Base-by-base conservation (phyloP, 2,797 vertebrate species). In the Paratrypauchen microcephalus region DNA sequence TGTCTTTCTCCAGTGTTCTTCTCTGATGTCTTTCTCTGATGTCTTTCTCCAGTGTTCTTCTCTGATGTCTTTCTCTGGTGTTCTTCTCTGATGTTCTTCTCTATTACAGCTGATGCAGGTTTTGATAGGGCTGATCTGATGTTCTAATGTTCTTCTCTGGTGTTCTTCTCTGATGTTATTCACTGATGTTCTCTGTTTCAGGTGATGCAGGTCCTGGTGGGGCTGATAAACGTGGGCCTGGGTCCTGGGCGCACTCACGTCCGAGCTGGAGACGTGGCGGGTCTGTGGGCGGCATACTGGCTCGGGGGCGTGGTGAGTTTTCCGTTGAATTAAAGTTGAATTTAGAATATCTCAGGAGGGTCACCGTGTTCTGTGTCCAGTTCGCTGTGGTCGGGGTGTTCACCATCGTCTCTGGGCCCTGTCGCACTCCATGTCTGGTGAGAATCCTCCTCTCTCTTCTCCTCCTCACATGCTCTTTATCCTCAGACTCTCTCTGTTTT, bases 211-310 rank as follows among this genome's bases (percentile, higher is more conserved):
- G 5, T 30, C 28, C 6, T 59, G 58, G 58, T 61, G 59, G 59
- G 59, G 9, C 18, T 61, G 59, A 4, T 61, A 1, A 36, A 39
- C 32, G 3, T 61, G 19, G 59, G 30, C 4, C 59, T 61, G 59
- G 59, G 85, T 0, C 72, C 65, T 0, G 84, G 85, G 32, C 72
- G 87, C 60, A 83, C 82, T 1, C 83, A 79, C 67, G 66, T 64
- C 0, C 24, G 18, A 12, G 30, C 78, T 6, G 79, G 61, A 0
- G 87, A 90, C 47, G 3, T 90, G 45, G n/a, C 41, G 41, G 36
- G 72, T 3, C 15, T 87, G 68, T 80, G 86, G 58, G 88, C 88
- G 36, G 74, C 87, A 15, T 90, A 89, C 72, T 90, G 88, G 87
- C 76, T 88, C 61, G 85, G 85, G 6, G 67, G 63, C 54, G 80